These are phyloP conservation scores for Pimephales promelas DNA, from an alignment of 2,113 vertebrate genomes.

Conservation along the genomic window DNA sequence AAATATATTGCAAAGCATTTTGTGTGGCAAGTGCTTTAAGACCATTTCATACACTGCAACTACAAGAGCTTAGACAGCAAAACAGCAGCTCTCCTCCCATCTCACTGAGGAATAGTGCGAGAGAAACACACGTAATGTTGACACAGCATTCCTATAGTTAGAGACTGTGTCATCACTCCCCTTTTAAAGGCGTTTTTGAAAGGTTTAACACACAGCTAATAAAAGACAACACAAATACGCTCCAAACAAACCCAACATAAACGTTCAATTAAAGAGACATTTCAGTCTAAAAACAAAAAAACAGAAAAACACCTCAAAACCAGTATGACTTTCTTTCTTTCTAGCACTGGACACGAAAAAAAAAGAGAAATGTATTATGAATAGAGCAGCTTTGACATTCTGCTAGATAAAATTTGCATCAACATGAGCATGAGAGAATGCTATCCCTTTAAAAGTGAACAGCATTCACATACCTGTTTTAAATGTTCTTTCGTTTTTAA, in stretches of 20 bases:
- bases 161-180: background rate
- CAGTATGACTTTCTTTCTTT: background rate
- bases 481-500: conserved; percentile 4
- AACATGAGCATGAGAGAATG: background rate
- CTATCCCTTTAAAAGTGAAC: background rate
- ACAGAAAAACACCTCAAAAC: background rate
- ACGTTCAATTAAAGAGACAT: background rate
- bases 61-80: background rate
- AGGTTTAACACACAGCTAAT: background rate
- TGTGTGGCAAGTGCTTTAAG: background rate
- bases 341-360: background rate
- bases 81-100: background rate
- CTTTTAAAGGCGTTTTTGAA: background rate
- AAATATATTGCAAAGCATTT: background rate
- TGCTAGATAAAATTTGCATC: background rate
- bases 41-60: background rate
- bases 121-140: conserved; percentile 1
- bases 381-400: background rate
- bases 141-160: conserved; percentile 14
- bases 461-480: background rate
- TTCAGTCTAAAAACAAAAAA: background rate
- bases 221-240: background rate
- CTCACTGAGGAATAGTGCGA: background rate
- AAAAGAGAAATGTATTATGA: background rate
- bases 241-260: background rate